Evolutionary conservation across 2,797 vertebrate species (phyloP).

Genomic region (Urosaurus nigricauda): DNA sequence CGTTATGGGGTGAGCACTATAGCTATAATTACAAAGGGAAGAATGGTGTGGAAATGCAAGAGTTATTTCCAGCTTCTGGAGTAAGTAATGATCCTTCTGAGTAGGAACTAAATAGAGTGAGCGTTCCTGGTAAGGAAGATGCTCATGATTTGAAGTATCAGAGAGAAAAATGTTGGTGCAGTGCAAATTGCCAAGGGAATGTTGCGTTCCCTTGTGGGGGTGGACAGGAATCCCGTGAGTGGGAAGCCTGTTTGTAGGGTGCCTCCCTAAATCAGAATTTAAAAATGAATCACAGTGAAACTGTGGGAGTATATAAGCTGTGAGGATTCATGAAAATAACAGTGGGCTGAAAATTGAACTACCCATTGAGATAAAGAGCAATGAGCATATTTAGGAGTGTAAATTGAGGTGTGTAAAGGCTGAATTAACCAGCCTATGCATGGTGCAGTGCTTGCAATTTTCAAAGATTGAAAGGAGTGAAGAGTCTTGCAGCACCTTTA

Average conservation of each 20-base stretch:
- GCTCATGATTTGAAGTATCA: not conserved
- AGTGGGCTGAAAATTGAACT: not conserved
- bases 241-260: not conserved
- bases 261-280: conserved; percentile 13
- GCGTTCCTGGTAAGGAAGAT: not conserved
- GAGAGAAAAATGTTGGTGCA: conserved; percentile 1
- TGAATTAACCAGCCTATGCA: not conserved
- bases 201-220: not conserved
- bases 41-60: not conserved
- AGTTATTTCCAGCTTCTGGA: too few species aligned
- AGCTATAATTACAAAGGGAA: not conserved
- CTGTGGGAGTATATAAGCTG: not conserved
- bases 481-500: too few species aligned
- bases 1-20: not conserved
- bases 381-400: not conserved
- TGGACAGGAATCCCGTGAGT: not conserved
- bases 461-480: too few species aligned
- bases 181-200: conserved; percentile 7
- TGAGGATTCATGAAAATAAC: not conserved
- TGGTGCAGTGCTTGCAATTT: not conserved
- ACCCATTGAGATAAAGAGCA: not conserved
- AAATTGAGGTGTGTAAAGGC: not conserved
- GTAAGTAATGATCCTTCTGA: not conserved
- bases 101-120: not conserved
- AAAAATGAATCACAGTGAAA: conserved; percentile 14